Base-by-base conservation (phyloP, 2,797 vertebrate genomes). In the Netta rufina region DNA sequence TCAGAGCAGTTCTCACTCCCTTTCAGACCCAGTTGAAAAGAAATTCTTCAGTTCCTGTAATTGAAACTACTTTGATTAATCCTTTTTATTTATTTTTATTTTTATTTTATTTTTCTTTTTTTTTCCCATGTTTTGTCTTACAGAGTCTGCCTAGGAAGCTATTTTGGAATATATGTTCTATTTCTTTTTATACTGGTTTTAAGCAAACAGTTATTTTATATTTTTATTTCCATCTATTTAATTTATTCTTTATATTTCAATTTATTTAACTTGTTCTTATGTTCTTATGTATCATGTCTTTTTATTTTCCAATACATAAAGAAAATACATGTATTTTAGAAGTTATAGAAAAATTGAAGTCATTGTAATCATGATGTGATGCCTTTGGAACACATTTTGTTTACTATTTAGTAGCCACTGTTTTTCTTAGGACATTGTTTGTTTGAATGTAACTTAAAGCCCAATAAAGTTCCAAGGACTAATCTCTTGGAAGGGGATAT, bases 401-500 rank as follows among this genome's bases (percentile, higher is more conserved):
- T 96, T 94, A 90, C 91, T 96, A 94, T 94, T 93, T 58, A 71
- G 54, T 58, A 79, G 30, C 77, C 56, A 77, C 91, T 92, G 75
- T 93, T 94, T 97, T 96, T 84, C 87, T 92, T 95, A 94, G 87
- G 69, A 91, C 78, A 81, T 92, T 92, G 78, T 78, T 93, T 92
- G 78, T 92, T 77, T 93, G 91, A 91, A 88, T 7, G 1, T 89
- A 93, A 87, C 87, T 92, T 88, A 67, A 87, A 94, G 83, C 81
- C 73, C 83, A 89, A 6, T 81, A 85, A 89, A 89, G 86, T 95
- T 87, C 66, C 85, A 92, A 92, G 81, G 57, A 38, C 87, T 83
- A 77, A 90, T 92, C 82, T 92, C 91, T 49, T 69, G 91, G 80
- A 92, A 95, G 57, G 84, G 64, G 83, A 95, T 96, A 93, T 96